These are phyloP conservation scores for Catalaphyllia jardinei DNA, from an alignment of 64 coral and sea anemone genomes.

Conservation along the genomic window DNA sequence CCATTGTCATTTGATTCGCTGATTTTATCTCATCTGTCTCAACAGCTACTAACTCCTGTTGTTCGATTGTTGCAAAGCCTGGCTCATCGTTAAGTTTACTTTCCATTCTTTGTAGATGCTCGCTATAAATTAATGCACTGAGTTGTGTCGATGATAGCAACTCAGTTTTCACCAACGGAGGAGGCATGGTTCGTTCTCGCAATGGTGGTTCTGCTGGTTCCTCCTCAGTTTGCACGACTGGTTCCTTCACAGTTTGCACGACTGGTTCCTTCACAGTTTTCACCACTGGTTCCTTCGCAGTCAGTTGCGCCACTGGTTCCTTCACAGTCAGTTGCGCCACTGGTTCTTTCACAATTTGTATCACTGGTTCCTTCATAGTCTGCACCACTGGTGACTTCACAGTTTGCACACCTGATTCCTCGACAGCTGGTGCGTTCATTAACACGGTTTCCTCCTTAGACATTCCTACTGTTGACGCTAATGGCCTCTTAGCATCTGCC, in stretches of 20 bases:
- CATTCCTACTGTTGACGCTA: neutral
- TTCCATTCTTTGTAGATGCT: neutral
- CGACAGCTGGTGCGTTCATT: neutral
- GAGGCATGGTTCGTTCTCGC: neutral
- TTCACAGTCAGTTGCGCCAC: too few relatives aligned
- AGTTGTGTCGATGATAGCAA: too few relatives aligned
- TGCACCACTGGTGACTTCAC: neutral
- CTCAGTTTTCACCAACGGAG: neutral
- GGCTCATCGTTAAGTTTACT: neutral
- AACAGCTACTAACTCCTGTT: neutral
- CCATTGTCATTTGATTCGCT: neutral
- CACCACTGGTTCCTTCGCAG: neutral
- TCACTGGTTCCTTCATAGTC: neutral
- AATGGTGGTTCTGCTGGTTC: neutral
- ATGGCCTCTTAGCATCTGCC: neutral
- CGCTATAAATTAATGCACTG: neutral
- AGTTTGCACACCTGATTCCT: neutral
- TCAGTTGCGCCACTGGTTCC: too few relatives aligned
- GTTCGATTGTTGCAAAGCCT: neutral
- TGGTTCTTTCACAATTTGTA: too few relatives aligned
- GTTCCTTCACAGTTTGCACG: neutral
- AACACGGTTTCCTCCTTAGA: neutral
- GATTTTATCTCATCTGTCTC: neutral
- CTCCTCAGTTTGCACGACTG: too few relatives aligned
- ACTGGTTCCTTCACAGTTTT: neutral